Conservation (phyloP, 2,113 vertebrate genomes). For the Romanogobio albipinnatus region DNA sequence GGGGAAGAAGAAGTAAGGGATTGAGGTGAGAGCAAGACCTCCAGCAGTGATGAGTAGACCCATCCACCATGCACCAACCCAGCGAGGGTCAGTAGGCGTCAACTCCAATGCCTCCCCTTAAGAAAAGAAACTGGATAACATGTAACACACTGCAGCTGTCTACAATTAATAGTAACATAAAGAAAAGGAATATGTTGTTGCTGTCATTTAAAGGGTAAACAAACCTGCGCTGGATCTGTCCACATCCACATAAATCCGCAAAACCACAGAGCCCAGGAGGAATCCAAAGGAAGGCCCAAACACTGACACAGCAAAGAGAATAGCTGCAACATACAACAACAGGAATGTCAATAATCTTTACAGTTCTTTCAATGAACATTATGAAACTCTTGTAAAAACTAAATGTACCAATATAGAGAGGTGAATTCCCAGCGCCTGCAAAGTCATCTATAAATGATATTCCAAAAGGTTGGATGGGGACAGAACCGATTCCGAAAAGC, state of each 20-base stretch:
- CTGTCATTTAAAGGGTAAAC: not conserved
- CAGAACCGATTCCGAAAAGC: conserved; percentile 89
- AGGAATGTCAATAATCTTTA: not conserved
- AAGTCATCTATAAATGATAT: conserved; percentile 97
- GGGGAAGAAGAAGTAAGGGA: conserved; percentile 97
- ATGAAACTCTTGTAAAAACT: not conserved
- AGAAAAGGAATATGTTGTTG: conserved; percentile 45
- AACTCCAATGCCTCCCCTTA: conserved; percentile 70
- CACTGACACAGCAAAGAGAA: conserved; percentile 90
- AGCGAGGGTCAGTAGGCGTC: conserved; percentile 82
- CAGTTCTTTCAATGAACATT: not conserved
- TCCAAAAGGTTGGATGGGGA: conserved; percentile 96
- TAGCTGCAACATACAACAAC: conserved; percentile 76
- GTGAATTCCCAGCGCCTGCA: conserved; percentile 85
- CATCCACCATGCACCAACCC: conserved; percentile 98
- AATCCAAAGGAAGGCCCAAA: conserved; percentile 92
- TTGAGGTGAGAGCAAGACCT: conserved; percentile 82
- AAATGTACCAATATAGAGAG: conserved; percentile 87
- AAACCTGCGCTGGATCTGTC: conserved; percentile 78
- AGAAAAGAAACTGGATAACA: not conserved
- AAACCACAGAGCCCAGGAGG: conserved; percentile 85
- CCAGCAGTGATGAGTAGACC: conserved; percentile 86
- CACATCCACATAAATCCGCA: conserved; percentile 90
- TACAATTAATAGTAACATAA: not conserved
- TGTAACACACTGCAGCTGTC: not conserved